Percentiles rank a stretch among this genome's conserved stretches.
Conservation (phyloP, 1,140 invertebrate genomes). For the Apis dorsata region DNA sequence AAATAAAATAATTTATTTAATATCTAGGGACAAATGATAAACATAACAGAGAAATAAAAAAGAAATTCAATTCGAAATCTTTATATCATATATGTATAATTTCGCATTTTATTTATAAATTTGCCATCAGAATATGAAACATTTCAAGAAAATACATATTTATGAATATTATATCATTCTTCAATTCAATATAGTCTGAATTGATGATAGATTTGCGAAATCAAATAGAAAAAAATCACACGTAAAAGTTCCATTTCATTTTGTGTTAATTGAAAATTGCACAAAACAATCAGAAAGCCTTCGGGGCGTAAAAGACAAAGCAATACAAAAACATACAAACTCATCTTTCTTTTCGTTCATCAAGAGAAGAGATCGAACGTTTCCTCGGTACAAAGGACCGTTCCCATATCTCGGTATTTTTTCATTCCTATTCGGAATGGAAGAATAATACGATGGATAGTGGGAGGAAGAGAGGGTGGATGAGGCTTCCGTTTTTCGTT, state of each 20-base stretch:
- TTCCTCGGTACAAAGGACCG: conserved; percentile 28
- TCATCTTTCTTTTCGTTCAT: neutral
- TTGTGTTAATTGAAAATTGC: neutral
- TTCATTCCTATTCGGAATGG: neutral
- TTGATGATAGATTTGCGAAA: no score
- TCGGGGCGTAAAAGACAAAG: neutral
- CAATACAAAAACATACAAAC: neutral
- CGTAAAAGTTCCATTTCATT: neutral
- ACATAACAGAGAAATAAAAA: no score
- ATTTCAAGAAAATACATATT: no score
- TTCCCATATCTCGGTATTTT: neutral
- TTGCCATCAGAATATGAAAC: no score
- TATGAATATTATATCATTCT: no score
- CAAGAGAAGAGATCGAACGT: conserved; percentile 1
- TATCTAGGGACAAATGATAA: no score
- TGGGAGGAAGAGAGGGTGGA: neutral
- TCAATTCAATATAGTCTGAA: no score
- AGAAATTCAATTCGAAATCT: no score
- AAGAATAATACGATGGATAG: conserved; percentile 11
- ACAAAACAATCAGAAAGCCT: neutral
- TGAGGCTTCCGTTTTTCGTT: neutral
- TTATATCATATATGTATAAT: no score
- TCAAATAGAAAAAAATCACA: no score
- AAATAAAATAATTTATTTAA: no score
- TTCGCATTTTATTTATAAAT: no score